These are phyloP conservation scores for Catostylus mosaicus DNA, from an alignment of 30 jellyfish, hydroid and myxozoan genomes.

Conservation along the genomic window DNA sequence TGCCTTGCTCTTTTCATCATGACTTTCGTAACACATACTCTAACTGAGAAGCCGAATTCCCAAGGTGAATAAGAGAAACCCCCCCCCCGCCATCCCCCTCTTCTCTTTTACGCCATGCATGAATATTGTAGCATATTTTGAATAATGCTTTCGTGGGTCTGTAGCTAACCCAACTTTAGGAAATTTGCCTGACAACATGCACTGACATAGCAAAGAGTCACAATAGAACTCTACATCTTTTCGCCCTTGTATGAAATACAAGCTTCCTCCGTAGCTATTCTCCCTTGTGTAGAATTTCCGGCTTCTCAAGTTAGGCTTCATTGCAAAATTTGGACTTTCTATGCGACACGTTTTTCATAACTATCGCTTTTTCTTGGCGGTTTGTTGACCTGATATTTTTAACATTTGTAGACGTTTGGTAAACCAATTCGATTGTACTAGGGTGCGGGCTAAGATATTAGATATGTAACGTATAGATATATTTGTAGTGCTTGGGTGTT, in stretches of 20 bases:
- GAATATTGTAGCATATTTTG: neutral
- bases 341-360: constrained; percentile 2
- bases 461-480: neutral
- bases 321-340: neutral
- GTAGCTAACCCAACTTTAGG: too few species aligned
- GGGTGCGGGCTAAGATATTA: too few species aligned
- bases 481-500: neutral
- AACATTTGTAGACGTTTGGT: neutral
- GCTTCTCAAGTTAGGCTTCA: neutral
- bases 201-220: too few species aligned
- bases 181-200: too few species aligned
- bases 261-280: too few species aligned
- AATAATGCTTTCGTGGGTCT: too few species aligned
- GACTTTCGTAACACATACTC: neutral
- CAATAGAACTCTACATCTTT: too few species aligned
- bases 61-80: too few species aligned
- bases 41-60: neutral
- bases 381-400: neutral
- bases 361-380: constrained; percentile 1
- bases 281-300: too few species aligned
- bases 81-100: neutral
- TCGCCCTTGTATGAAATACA: too few species aligned
- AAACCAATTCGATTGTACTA: too few species aligned
- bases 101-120: neutral
- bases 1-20: neutral